Evolutionary conservation across 2,113 vertebrate genomes (phyloP).

Genomic region (Campylomormyrus numenius): DNA sequence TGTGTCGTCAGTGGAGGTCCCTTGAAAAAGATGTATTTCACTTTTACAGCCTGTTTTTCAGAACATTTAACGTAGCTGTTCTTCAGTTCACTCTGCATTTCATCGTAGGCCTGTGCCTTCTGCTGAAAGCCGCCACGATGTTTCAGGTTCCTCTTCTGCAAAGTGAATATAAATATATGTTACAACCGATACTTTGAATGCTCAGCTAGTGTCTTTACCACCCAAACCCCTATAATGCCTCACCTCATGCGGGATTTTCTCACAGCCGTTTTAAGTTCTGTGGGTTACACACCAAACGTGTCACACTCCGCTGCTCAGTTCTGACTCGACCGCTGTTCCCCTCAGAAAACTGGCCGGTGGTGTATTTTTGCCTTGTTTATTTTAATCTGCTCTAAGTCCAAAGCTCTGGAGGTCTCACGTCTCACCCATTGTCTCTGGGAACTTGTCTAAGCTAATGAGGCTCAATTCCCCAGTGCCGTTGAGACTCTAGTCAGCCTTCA

Average conservation of each 20-base stretch:
- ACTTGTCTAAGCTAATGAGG: conserved; percentile 3
- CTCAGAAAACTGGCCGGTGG: neutral
- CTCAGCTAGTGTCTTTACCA: neutral
- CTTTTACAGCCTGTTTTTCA: neutral
- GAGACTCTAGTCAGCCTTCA: neutral
- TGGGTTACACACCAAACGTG: neutral
- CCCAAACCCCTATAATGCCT: neutral
- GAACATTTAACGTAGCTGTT: neutral
- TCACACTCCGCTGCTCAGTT: neutral
- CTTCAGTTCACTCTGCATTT: neutral
- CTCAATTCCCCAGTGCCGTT: neutral
- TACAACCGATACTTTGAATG: neutral
- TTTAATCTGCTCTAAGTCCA: neutral
- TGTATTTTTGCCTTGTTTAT: neutral
- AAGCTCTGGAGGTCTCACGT: neutral
- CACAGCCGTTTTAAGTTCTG: neutral
- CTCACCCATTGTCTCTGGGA: neutral
- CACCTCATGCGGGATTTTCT: neutral
- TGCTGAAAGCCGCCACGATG: neutral
- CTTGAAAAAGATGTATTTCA: neutral
- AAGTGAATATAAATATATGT: neutral
- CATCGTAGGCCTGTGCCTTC: neutral
- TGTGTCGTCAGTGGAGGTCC: neutral
- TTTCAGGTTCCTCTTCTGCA: neutral
- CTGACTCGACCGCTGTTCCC: neutral